Evolutionary conservation across 92 coral and sea anemone genomes (phyloP).

Genomic region (Zoanthus gigantus): DNA sequence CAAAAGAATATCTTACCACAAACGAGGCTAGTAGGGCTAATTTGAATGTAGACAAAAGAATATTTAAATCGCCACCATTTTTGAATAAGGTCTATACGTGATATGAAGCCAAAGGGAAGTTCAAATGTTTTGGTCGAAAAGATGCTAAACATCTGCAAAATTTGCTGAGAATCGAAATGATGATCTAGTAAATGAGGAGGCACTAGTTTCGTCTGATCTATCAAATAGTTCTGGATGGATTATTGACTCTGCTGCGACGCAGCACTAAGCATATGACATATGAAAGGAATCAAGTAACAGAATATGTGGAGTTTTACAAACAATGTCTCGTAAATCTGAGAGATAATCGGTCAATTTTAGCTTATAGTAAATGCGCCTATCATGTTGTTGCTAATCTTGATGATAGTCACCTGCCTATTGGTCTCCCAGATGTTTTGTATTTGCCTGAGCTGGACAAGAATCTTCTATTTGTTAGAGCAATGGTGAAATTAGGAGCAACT

Average conservation of each 20-base stretch:
- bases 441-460: conserved; percentile 41
- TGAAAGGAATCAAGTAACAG: conserved; percentile 35
- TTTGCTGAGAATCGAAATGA: background rate
- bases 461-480: conserved; percentile 31
- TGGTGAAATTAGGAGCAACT: conserved; percentile 48
- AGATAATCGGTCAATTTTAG: conserved; percentile 41
- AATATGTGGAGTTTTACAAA: conserved; percentile 25
- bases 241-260: conserved; percentile 52
- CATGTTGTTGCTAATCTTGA: conserved; percentile 41
- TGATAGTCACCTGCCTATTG: conserved; percentile 38
- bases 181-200: conserved; percentile 1
- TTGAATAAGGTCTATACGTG: background rate
- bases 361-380: conserved; percentile 49
- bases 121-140: conserved; percentile 6
- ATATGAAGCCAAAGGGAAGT: background rate
- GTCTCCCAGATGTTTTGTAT: conserved; percentile 23
- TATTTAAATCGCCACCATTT: background rate
- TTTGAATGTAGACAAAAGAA: too few species aligned
- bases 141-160: background rate
- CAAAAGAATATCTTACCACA: too few species aligned
- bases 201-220: background rate
- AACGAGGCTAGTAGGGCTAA: too few species aligned
- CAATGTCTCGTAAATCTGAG: conserved; percentile 44
- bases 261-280: conserved; percentile 21
- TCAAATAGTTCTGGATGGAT: background rate